A percentile compares a stretch with the other conserved stretches of the same genome.
Evolutionary conservation across 2,888 invertebrate species (phyloP).

Genomic region (Hypena proboscidalis): DNA sequence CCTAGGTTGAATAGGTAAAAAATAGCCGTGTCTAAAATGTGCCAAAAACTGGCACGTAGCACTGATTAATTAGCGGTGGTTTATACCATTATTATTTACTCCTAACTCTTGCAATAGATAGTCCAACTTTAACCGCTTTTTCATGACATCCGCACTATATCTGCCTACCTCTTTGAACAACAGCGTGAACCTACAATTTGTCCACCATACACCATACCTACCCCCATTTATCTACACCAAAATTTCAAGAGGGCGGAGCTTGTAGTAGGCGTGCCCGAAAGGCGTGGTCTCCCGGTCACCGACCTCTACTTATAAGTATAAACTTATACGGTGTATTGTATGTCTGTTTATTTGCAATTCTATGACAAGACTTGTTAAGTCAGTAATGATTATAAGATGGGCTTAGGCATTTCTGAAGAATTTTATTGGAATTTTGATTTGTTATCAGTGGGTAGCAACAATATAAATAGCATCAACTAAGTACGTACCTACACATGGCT

Average conservation of each 20-base stretch:
- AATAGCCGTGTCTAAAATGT: no score
- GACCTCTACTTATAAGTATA: slow-evolving; percentile 50
- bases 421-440: background rate
- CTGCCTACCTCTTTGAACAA: background rate
- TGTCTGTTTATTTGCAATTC: slow-evolving; percentile 70
- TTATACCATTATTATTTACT: no score
- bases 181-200: slow-evolving; percentile 7
- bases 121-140: no score
- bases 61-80: no score
- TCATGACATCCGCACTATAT: no score
- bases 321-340: slow-evolving; percentile 46
- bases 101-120: no score
- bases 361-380: slow-evolving; percentile 44
- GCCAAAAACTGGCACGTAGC: no score
- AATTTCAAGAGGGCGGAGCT: slow-evolving; percentile 65
- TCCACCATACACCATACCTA: slow-evolving; percentile 1
- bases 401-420: background rate
- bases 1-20: no score
- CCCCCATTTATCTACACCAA: slow-evolving; percentile 42
- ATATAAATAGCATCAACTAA: no score
- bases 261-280: slow-evolving; percentile 58
- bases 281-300: slow-evolving; percentile 72
- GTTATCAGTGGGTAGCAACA: no score
- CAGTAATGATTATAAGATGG: slow-evolving; percentile 7
- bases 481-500: no score